Evolutionary conservation across 2,888 invertebrate species (phyloP), one percentile per base, ranked within the genome.

Genomic region (Phortica magna): DNA sequence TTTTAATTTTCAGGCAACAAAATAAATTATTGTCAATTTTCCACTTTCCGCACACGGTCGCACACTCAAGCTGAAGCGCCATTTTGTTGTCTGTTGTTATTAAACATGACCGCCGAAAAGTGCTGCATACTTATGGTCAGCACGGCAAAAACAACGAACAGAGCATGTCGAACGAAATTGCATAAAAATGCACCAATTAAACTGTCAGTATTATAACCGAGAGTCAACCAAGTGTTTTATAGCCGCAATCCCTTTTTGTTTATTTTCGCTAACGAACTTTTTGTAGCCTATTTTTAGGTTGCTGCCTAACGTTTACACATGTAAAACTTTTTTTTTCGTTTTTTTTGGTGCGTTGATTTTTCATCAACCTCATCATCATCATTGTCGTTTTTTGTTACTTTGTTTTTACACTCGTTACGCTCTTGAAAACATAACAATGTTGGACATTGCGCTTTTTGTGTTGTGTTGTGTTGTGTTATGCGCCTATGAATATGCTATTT

Each of bases 21-120:
- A 83, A 89, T 87, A 87, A 87, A 88, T 88, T 88, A 88, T 88
- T 89, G 88, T 89, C 89, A 88, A 89, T 88, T 89, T 89, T 89
- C 83, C 89, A 87, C 82, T 88, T 83, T 80, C 75, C 78, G 78
- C 82, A 19, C 68, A 19, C 17, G 75, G 22, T n/a, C 2, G 70
- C 53, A 17, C 5, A 17, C 5, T 72, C 59, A 53, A 9, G 7
- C 61, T 55, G 61, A 31, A 2, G 41, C 67, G 19, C 19, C 68
- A 48, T 17, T 48, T 48, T 39, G 70, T 71, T 71, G 68, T 12
- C 68, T 70, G 68, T 70, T 70, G 68, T 70, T 70, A 70, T 70
- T 48, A 70, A 71, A 71, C 70, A 71, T 55, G 42, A 74, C 31
- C 65, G 64, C 78, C 80, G 73, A 83, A 84, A 80, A 79, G 75